Conservation (phyloP, 2,113 vertebrate genomes). For the Stigmatopora argus region DNA sequence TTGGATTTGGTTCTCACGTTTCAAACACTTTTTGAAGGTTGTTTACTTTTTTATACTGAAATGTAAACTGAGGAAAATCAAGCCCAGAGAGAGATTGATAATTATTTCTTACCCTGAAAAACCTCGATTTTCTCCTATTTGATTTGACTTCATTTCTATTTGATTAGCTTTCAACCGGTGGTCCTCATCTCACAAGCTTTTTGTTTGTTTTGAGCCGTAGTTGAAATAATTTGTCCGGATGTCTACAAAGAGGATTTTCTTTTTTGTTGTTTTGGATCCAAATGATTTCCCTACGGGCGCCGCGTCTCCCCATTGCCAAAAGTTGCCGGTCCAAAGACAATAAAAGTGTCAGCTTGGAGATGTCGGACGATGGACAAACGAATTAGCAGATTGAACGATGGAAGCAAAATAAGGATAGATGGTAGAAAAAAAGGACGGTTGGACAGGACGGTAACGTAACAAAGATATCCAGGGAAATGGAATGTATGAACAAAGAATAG, state of each 20-base stretch:
- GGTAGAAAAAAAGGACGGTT: background rate
- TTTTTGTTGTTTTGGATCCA: constrained; percentile 6
- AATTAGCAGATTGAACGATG: background rate
- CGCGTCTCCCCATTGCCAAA: constrained; percentile 23
- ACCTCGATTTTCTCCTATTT: constrained; percentile 6
- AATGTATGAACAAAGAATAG: background rate
- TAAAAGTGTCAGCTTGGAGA: constrained; percentile 13
- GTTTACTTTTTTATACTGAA: background rate
- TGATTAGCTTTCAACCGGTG: constrained; percentile 20
- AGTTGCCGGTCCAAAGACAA: constrained; percentile 29
- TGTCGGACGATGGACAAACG: background rate
- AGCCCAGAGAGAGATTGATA: constrained; percentile 25
- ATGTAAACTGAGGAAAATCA: constrained; percentile 5
- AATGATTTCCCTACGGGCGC: constrained; percentile 16
- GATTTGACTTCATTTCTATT: constrained; percentile 7
- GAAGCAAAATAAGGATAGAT: background rate
- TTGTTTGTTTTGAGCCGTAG: constrained; percentile 2
- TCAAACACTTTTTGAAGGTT: background rate
- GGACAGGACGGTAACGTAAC: background rate
- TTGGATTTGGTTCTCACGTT: constrained; percentile 15
- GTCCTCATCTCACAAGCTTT: constrained; percentile 16
- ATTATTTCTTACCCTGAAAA: constrained; percentile 27
- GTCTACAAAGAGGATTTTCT: constrained; percentile 2
- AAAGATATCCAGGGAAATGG: background rate
- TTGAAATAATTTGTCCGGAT: constrained; percentile 15